Conservation (phyloP, 64 coral and sea anemone species). For the Montipora efflorescens region DNA sequence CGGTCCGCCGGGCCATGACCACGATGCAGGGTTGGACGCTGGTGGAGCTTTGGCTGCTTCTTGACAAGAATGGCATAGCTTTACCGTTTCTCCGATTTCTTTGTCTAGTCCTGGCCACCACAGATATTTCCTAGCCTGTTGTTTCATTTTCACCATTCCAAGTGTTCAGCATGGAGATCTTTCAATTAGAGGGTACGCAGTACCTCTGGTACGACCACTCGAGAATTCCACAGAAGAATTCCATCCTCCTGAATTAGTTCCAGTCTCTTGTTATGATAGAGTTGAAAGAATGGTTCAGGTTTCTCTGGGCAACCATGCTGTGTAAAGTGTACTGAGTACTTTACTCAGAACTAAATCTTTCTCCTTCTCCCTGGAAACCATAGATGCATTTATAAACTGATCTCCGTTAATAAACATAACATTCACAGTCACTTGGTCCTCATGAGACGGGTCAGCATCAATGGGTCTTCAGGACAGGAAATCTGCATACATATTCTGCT, state of each 20-base stretch:
- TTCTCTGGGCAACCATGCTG: slow-evolving; percentile 42
- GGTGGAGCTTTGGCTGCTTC: background rate
- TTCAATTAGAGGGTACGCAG: slow-evolving; percentile 11
- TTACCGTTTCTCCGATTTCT: slow-evolving; percentile 32
- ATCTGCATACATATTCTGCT: slow-evolving; percentile 55
- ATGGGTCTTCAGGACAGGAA: slow-evolving; percentile 27
- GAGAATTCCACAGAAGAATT: slow-evolving; percentile 50
- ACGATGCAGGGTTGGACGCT: background rate
- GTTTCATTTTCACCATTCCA: slow-evolving; percentile 56
- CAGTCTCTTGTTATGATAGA: slow-evolving; percentile 39
- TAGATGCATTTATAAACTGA: slow-evolving; percentile 8
- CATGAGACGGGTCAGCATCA: background rate
- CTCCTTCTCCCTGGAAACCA: slow-evolving; percentile 46
- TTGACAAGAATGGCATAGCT: slow-evolving; percentile 21
- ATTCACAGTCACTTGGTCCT: slow-evolving; percentile 38
- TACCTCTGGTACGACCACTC: slow-evolving; percentile 10
- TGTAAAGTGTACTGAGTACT: slow-evolving; percentile 47
- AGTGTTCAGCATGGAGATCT: slow-evolving; percentile 54
- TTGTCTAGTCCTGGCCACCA: slow-evolving; percentile 46
- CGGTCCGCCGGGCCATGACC: slow-evolving; percentile 58
- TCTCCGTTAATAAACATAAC: slow-evolving; percentile 43
- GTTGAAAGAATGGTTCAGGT: background rate
- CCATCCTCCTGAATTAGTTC: slow-evolving; percentile 43
- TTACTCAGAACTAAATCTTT: slow-evolving; percentile 54
- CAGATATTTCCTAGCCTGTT: background rate